These are phyloP conservation scores for Chouioia cunea DNA, from an alignment of 2,888 invertebrate genomes.

Conservation along the genomic window DNA sequence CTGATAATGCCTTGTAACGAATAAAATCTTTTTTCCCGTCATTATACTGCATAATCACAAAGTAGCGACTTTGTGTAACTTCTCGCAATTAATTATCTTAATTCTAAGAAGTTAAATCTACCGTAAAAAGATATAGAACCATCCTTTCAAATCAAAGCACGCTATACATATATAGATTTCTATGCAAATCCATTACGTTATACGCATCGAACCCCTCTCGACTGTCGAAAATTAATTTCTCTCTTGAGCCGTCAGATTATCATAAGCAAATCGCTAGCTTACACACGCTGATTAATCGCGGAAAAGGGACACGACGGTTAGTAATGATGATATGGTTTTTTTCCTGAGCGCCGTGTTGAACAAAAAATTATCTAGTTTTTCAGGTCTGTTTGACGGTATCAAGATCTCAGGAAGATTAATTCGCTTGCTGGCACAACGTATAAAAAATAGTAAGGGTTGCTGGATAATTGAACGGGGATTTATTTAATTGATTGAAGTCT, in stretches of 20 bases:
- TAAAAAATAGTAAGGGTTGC: too few species aligned
- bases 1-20: too few species aligned
- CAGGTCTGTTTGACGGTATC: constrained; percentile 25
- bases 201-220: background rate
- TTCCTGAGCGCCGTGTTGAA: background rate
- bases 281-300: constrained; percentile 27
- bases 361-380: constrained; percentile 14
- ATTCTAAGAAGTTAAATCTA: too few species aligned
- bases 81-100: too few species aligned
- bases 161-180: background rate
- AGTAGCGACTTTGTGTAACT: too few species aligned
- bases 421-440: background rate
- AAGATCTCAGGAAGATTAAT: constrained; percentile 6
- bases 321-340: constrained; percentile 25
- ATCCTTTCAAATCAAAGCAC: too few species aligned
- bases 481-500: too few species aligned
- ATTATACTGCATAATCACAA: too few species aligned
- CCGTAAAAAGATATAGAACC: too few species aligned
- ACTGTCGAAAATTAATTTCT: constrained; percentile 2
- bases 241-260: constrained; percentile 14
- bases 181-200: background rate
- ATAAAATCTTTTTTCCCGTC: too few species aligned
- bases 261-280: constrained; percentile 30
- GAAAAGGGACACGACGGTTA: constrained; percentile 10
- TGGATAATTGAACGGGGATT: too few species aligned